Conservation (phyloP, 1,140 invertebrate species). For the Cherax destructor region DNA sequence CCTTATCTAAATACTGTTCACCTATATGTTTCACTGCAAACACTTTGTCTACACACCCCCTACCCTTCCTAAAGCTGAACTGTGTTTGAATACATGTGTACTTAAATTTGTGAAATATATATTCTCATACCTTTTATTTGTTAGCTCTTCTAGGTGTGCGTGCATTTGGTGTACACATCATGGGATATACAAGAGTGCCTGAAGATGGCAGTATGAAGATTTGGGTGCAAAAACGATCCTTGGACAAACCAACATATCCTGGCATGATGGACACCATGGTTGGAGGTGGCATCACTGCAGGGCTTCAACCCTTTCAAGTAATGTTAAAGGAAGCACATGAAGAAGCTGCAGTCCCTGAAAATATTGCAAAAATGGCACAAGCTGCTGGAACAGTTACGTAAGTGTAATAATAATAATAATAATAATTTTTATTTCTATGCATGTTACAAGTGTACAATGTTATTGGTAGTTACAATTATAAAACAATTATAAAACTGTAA, state of each 20-base stretch:
- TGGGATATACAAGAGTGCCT: constrained; percentile 91
- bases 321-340: constrained; percentile 92
- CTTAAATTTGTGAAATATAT: no score
- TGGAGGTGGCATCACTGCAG: constrained; percentile 89
- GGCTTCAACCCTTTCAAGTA: constrained; percentile 90
- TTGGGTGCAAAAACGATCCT: constrained; percentile 93
- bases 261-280: constrained; percentile 96
- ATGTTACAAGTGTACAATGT: no score
- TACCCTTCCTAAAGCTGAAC: no score
- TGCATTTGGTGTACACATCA: constrained; percentile 95
- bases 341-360: constrained; percentile 89
- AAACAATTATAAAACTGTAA: no score
- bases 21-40: no score
- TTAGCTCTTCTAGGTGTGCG: constrained; percentile 91
- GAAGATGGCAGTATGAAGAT: constrained; percentile 87
- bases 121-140: constrained; percentile 13
- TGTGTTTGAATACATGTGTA: no score
- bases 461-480: no score
- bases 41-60: no score
- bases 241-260: constrained; percentile 95
- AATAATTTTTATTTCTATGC: not conserved
- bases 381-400: constrained; percentile 89
- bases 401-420: constrained; percentile 72
- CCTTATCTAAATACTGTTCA: no score
- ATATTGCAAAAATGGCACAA: constrained; percentile 84